Evolutionary conservation across 2,113 vertebrate genomes (phyloP), one percentile per base, ranked within the genome.

Genomic region (Ia io): DNA sequence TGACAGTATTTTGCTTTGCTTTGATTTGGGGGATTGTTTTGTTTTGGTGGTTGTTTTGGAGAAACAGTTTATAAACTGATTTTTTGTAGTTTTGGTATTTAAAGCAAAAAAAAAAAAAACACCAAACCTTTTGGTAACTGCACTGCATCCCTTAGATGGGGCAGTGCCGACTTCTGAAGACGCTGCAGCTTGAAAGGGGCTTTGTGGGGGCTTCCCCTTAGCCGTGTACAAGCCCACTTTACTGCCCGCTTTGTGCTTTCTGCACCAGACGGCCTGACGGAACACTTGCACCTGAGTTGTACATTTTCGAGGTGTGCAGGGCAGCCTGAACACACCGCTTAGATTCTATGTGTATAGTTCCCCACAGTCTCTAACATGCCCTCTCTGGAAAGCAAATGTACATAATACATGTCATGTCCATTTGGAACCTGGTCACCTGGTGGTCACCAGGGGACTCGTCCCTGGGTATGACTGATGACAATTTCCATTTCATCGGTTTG

Each of bases 21-120:
- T 92, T 89, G 83, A 91, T 95, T 97, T 1, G 11, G 95, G 96
- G 88, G 76, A 56, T 95, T 85, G 95, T 97, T 97, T 95, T 96
- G 96, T 88, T 94, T 93, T 76, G 91, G 56, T 87, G 70, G 40
- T 96, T 95, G 89, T 97, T 98, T 98, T 97, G 89, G 91, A 83
- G 79, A 89, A 95, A 91, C 96, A 51, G 97, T 98, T 98, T 98
- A 96, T 98, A 98, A 98, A 98, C 96, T 97, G 96, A 94, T 98
- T 98, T 98, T 98, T 98, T 98, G 97, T 98, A 98, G 98, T 98
- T 98, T 98, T 98, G 98, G 97, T 98, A 98, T 98, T 98, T 98
- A 97, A 98, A 98, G 98, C 96, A 92, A 97, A 98, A 95, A 96
- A 92, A 79, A 80, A 94, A 87, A 77, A 78, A 5, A 65, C 9